Conservation (phyloP, 2,113 vertebrate species). For the Haemorhous mexicanus region DNA sequence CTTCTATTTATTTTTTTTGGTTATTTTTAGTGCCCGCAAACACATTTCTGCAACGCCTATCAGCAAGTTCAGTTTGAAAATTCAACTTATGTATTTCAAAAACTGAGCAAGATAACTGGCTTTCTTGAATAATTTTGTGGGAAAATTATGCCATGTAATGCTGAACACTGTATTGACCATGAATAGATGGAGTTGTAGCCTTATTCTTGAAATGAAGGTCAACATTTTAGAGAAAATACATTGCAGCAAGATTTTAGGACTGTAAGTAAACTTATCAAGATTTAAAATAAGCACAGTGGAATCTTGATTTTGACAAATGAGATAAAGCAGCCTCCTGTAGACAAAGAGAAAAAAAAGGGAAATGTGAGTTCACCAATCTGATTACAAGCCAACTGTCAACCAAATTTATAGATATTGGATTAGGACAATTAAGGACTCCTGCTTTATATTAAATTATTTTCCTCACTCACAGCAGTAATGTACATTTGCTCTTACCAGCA, state of each 20-base stretch:
- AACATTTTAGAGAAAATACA: neutral
- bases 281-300: neutral
- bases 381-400: neutral
- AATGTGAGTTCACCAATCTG: neutral
- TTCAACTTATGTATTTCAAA: neutral
- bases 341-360: neutral
- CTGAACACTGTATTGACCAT: fast-evolving
- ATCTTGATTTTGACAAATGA: neutral
- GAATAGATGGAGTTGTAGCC: neutral
- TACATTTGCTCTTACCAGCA: neutral
- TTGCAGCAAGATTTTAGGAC: neutral
- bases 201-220: neutral
- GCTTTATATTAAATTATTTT: neutral
- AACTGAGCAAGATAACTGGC: neutral
- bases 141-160: neutral
- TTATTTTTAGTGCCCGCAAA: neutral
- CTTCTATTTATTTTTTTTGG: neutral
- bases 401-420: neutral
- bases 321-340: neutral
- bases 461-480: neutral
- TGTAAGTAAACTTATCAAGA: neutral
- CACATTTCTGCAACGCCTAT: neutral
- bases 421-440: neutral
- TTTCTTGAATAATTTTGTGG: neutral
- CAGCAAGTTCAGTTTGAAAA: neutral